Conservation (phyloP, 2,113 vertebrate genomes). For the Tyrannus savana region DNA sequence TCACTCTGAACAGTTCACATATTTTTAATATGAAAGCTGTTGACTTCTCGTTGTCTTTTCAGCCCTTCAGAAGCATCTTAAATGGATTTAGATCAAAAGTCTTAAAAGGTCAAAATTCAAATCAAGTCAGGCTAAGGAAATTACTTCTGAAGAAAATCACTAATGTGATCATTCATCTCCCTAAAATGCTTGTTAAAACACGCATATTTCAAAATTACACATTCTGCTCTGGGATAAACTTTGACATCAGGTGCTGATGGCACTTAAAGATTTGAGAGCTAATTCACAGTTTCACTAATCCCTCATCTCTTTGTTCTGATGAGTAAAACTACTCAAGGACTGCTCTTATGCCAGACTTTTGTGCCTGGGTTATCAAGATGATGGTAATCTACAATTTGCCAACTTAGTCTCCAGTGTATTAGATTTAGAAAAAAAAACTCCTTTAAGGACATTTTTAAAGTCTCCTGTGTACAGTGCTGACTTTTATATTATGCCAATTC, state of each 20-base stretch:
- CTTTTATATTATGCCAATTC: background rate
- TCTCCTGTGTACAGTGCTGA: background rate
- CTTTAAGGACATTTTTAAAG: background rate
- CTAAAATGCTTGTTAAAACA: background rate
- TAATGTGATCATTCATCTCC: background rate
- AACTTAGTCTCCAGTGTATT: background rate
- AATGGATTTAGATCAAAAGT: constrained; percentile 22
- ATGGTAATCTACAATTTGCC: background rate
- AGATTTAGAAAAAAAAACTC: background rate
- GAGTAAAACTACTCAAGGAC: background rate
- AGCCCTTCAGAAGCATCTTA: background rate
- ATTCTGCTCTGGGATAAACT: background rate
- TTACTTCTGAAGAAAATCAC: background rate
- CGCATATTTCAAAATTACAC: background rate
- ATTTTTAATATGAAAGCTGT: background rate
- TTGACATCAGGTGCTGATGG: background rate
- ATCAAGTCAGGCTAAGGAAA: background rate
- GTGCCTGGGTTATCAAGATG: background rate
- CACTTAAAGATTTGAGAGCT: background rate
- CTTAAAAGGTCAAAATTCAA: constrained; percentile 34
- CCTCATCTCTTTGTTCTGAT: background rate
- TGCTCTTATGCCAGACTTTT: background rate
- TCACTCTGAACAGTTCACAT: background rate
- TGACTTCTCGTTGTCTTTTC: constrained; percentile 1
- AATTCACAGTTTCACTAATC: background rate